phyloP scores from a whole-genome alignment of 1,140 invertebrate species.

The Pteromalus puparum region DNA sequence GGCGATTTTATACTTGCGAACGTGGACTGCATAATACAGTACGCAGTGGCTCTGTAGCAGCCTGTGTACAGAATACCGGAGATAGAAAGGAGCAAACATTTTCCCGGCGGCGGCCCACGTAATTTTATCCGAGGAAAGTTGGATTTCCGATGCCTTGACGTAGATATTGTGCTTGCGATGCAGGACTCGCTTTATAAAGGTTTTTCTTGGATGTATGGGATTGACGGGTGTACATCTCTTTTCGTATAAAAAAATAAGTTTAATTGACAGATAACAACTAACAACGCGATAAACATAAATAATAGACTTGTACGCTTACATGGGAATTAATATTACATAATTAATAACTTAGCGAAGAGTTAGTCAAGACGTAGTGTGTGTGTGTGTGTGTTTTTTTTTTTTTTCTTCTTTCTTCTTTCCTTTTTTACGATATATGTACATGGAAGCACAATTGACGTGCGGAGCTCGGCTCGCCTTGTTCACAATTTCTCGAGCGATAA shows the following conservation, averaged over 20 bases:
- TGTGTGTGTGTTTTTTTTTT: too few relatives aligned
- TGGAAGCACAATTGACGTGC: neutral
- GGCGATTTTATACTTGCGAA: neutral
- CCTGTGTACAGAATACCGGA: too few relatives aligned
- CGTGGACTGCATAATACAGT: neutral
- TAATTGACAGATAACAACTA: slow-evolving; percentile 69
- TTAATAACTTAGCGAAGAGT: slow-evolving; percentile 6
- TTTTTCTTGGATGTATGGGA: neutral
- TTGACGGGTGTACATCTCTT: slow-evolving; percentile 43
- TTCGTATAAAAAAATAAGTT: slow-evolving; percentile 71
- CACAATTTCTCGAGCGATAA: neutral
- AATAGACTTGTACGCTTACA: slow-evolving; percentile 25
- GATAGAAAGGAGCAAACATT: neutral
- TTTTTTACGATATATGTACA: slow-evolving; percentile 29
- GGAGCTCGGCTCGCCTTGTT: too few relatives aligned
- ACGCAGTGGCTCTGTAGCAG: neutral
- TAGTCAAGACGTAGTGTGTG: neutral
- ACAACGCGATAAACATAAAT: slow-evolving; percentile 64
- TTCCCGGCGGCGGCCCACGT: neutral
- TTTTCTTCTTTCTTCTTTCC: neutral
- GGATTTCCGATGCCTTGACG: neutral
- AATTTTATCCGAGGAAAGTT: neutral
- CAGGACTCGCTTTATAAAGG: too few relatives aligned
- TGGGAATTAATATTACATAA: neutral
- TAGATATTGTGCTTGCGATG: neutral